Percentiles rank a stretch among this genome's conserved stretches.
phyloP scores from a whole-genome alignment of 2,797 vertebrate genomes.

The Enteromius mattozi region DNA sequence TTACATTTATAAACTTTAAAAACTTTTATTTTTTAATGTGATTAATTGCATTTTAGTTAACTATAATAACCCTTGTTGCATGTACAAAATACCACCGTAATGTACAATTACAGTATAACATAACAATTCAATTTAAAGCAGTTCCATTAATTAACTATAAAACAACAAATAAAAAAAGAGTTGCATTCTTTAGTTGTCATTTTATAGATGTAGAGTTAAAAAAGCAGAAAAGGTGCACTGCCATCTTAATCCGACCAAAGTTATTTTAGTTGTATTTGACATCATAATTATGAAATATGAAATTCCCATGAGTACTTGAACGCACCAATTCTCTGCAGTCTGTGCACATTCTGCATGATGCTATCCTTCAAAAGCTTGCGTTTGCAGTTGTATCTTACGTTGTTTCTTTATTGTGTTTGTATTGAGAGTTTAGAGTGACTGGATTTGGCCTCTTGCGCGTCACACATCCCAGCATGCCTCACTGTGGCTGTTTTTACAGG shows the following conservation, averaged over 20 bases:
- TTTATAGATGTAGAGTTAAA: neutral
- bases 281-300: neutral
- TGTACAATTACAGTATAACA: no score
- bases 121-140: no score
- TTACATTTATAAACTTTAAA: no score
- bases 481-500: conserved; percentile 32
- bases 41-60: no score
- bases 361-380: neutral
- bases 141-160: neutral
- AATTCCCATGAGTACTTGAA: neutral
- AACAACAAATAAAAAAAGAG: neutral
- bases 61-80: no score
- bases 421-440: neutral
- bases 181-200: neutral
- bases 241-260: neutral
- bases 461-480: conserved; percentile 41
- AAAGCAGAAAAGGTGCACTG: neutral
- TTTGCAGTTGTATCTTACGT: neutral
- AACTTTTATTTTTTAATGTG: no score
- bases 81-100: no score
- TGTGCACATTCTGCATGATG: neutral
- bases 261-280: neutral
- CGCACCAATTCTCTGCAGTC: neutral
- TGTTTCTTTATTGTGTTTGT: neutral
- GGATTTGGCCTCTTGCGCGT: conserved; percentile 11